These are phyloP conservation scores for Rhynchonycteris naso DNA, from an alignment of 2,797 vertebrate genomes.

Conservation along the genomic window DNA sequence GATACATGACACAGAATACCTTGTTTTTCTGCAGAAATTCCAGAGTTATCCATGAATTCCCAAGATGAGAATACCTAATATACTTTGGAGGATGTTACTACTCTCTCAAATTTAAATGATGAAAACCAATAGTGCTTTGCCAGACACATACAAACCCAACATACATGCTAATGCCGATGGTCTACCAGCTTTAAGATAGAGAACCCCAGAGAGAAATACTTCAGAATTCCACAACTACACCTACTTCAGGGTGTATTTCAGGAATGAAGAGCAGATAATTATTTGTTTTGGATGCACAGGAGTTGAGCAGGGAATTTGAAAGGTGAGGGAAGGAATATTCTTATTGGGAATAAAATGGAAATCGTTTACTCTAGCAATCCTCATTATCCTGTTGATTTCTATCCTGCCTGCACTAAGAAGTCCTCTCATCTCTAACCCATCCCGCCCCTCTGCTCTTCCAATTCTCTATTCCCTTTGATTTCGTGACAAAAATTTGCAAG, in stretches of 20 bases:
- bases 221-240: constrained; percentile 74
- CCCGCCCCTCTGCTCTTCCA: constrained; percentile 44
- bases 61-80: constrained; percentile 72
- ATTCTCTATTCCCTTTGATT: constrained; percentile 79
- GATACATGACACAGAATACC: constrained; percentile 54
- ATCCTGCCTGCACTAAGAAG: constrained; percentile 72
- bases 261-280: constrained; percentile 70
- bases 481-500: constrained; percentile 77
- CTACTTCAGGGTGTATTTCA: constrained; percentile 67
- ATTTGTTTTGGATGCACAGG: constrained; percentile 71
- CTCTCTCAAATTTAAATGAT: constrained; percentile 73
- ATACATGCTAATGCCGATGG: constrained; percentile 69
- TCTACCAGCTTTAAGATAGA: constrained; percentile 61
- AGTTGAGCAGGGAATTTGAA: constrained; percentile 75
- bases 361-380: constrained; percentile 73
- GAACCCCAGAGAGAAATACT: constrained; percentile 62
- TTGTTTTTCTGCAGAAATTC: constrained; percentile 68
- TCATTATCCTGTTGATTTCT: constrained; percentile 78
- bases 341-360: constrained; percentile 80
- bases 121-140: constrained; percentile 73
- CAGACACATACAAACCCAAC: constrained; percentile 70
- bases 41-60: constrained; percentile 63
- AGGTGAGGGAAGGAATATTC: constrained; percentile 61
- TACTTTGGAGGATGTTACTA: constrained; percentile 49
- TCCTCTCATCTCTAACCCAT: constrained; percentile 60